Evolutionary conservation across 2,888 invertebrate species (phyloP).

Genomic region (Stenoptilia bipunctidactyla): DNA sequence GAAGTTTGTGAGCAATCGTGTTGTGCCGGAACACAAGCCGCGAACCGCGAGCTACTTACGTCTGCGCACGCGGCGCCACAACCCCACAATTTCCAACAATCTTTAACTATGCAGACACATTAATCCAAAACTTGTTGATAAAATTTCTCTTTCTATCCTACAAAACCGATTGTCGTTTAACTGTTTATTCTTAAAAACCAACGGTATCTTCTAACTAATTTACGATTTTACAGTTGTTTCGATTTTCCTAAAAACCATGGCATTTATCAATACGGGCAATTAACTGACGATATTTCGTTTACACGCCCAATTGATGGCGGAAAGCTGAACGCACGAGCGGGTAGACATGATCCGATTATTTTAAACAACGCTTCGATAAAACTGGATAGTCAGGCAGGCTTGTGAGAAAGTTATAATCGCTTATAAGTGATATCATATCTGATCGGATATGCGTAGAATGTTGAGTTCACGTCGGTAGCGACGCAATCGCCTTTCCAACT

Average conservation of each 20-base stretch:
- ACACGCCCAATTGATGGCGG: conserved; percentile 7
- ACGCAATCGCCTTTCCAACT: background rate
- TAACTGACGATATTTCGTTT: conserved; percentile 3
- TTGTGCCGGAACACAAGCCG: no score
- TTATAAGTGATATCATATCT: background rate
- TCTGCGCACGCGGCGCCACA: no score
- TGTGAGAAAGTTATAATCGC: conserved; percentile 27
- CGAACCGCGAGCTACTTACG: no score
- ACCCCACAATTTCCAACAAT: no score
- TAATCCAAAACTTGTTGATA: no score
- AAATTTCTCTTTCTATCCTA: no score
- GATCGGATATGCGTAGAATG: no score
- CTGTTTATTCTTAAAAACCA: background rate
- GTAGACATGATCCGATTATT: background rate
- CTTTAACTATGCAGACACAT: no score
- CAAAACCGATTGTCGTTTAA: background rate
- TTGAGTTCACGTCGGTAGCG: no score
- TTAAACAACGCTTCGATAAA: background rate
- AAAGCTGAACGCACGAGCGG: conserved; percentile 14
- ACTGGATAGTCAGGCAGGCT: conserved; percentile 5
- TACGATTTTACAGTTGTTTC: background rate
- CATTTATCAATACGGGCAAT: background rate
- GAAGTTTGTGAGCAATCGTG: no score
- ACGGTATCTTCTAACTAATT: background rate
- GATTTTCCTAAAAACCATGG: conserved; percentile 2